phyloP scores from a whole-genome alignment of 2,888 invertebrate species.

The Nemurella pictetii region DNA sequence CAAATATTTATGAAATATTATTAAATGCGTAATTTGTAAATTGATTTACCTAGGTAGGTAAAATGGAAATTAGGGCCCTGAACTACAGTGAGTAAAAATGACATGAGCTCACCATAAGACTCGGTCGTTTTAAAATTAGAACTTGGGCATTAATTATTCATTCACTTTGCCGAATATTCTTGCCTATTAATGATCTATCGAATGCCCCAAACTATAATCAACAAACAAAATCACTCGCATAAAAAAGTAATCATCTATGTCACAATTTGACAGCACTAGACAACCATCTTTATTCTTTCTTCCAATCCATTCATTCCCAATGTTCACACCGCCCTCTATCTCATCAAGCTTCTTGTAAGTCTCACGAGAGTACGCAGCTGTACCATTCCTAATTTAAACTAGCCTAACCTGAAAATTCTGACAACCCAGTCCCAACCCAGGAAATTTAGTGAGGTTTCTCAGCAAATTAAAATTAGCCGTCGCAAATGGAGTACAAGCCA shows the following conservation, averaged over 20 bases:
- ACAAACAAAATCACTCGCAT: neutral
- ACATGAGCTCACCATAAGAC: neutral
- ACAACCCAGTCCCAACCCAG: neutral
- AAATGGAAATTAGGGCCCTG: no score
- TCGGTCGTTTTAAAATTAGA: neutral
- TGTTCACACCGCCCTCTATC: neutral
- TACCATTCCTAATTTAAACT: no score
- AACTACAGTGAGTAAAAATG: no score
- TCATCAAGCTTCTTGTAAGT: neutral
- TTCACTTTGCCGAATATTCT: neutral
- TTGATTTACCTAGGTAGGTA: no score
- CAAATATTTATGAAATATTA: no score
- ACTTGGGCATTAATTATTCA: neutral
- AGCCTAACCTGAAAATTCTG: neutral
- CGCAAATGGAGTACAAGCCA: constrained; percentile 40
- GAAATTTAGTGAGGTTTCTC: neutral
- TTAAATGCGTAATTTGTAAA: no score
- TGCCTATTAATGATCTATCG: neutral
- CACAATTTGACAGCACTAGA: neutral
- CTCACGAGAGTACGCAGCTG: neutral
- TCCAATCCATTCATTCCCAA: neutral
- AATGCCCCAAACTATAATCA: neutral
- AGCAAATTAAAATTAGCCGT: neutral
- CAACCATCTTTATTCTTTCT: neutral
- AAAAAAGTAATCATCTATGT: neutral